Conservation (phyloP, 2,113 vertebrate genomes). For the Spermophilus dauricus region DNA sequence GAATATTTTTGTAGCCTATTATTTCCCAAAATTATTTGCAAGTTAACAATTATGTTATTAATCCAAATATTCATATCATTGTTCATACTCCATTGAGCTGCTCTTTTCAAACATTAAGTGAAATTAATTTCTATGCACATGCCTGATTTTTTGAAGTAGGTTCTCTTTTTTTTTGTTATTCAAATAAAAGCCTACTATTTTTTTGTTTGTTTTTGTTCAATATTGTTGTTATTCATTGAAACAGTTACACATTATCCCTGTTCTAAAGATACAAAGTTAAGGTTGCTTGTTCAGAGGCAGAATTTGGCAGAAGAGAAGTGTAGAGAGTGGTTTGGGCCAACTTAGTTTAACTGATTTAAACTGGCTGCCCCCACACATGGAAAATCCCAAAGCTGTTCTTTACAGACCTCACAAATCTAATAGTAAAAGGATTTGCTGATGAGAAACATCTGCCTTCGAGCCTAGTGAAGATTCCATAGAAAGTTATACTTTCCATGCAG, state of each 20-base stretch:
- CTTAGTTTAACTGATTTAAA: slow-evolving; percentile 57
- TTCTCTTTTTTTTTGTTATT: slow-evolving; percentile 33
- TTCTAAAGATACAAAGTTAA: background rate
- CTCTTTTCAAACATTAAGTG: background rate
- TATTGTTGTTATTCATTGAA: background rate
- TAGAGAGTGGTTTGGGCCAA: slow-evolving; percentile 1
- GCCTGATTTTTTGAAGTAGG: background rate
- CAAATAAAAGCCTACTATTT: background rate
- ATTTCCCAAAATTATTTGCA: slow-evolving; percentile 42
- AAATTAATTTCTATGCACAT: slow-evolving; percentile 36
- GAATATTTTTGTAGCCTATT: background rate
- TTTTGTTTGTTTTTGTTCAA: background rate
- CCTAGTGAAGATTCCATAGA: background rate
- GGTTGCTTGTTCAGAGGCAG: background rate
- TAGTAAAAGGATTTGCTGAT: slow-evolving; percentile 65
- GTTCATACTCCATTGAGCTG: background rate
- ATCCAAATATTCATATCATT: background rate
- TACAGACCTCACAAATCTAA: slow-evolving; percentile 58
- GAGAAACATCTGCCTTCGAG: slow-evolving; percentile 68
- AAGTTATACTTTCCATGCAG: background rate
- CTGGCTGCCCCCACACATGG: background rate
- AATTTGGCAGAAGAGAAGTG: background rate
- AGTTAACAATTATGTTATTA: background rate
- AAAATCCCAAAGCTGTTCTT: slow-evolving; percentile 63
- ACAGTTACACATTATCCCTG: background rate